A percentile compares a stretch with the other conserved stretches of the same genome.
phyloP scores from a whole-genome alignment of 2,888 invertebrate genomes.

The Fragum whitleyi region DNA sequence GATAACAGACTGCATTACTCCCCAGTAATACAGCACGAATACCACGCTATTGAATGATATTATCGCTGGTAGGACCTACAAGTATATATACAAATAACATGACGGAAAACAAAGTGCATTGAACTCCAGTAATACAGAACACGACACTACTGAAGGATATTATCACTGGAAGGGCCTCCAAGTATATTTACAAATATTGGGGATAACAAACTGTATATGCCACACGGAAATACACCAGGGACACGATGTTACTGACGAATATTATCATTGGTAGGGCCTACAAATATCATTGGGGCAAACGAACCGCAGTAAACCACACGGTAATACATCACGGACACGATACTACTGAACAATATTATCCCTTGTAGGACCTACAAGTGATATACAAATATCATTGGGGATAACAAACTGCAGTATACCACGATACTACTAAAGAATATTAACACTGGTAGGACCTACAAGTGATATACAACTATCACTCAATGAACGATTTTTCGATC shows the following conservation, averaged over 20 bases:
- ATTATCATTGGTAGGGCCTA: constrained; percentile 67
- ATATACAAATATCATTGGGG: constrained; percentile 42
- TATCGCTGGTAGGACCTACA: constrained; percentile 64
- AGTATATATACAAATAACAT: constrained; percentile 47
- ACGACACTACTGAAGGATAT: constrained; percentile 64
- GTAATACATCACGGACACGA: constrained; percentile 58
- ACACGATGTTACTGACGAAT: constrained; percentile 61
- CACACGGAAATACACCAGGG: constrained; percentile 58
- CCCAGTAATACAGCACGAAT: constrained; percentile 57
- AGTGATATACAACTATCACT: too few relatives aligned
- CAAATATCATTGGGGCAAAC: constrained; percentile 27
- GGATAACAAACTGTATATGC: constrained; percentile 58
- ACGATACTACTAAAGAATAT: too few relatives aligned
- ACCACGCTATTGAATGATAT: constrained; percentile 64
- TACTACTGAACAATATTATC: constrained; percentile 63
- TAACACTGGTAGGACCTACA: too few relatives aligned
- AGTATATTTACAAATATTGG: constrained; percentile 82
- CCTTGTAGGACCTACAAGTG: constrained; percentile 63
- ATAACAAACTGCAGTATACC: constrained; percentile 63
- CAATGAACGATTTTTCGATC: too few relatives aligned
- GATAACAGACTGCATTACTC: constrained; percentile 60
- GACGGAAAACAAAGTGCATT: constrained; percentile 56
- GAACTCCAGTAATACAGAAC: constrained; percentile 56
- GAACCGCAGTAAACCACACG: constrained; percentile 59
- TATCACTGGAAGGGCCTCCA: constrained; percentile 65